Evolutionary conservation across 2,113 vertebrate genomes (phyloP).

Genomic region (Mormoops blainvillei): DNA sequence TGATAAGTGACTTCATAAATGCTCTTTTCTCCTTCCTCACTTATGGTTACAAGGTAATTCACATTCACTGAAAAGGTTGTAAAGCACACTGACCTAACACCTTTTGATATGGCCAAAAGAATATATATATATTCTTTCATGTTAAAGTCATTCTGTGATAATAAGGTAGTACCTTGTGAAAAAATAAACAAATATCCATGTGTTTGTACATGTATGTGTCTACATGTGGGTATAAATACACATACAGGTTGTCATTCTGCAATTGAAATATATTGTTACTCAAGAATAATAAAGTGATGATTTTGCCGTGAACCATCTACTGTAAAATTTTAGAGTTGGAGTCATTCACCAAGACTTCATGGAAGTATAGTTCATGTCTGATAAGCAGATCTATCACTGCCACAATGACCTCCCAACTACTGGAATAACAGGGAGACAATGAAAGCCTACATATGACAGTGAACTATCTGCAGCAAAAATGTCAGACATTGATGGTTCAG

Average conservation of each 20-base stretch:
- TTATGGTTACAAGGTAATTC: background rate
- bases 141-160: too few relatives aligned
- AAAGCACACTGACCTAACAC: background rate
- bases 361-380: background rate
- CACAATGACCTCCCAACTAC: background rate
- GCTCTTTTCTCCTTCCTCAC: background rate
- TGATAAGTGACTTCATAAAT: background rate
- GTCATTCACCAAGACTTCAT: background rate
- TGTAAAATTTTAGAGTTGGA: background rate
- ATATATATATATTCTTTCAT: too few relatives aligned
- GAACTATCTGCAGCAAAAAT: background rate
- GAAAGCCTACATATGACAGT: background rate
- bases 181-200: too few relatives aligned
- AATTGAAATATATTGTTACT: background rate
- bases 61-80: background rate
- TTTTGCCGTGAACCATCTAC: background rate
- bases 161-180: background rate
- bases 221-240: too few relatives aligned
- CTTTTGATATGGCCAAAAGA: background rate
- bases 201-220: too few relatives aligned
- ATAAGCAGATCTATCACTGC: background rate
- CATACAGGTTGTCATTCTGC: background rate
- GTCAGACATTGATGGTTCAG: background rate
- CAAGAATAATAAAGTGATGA: background rate
- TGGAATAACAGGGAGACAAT: background rate